A percentile compares a stretch with the other conserved stretches of the same genome.
These are phyloP conservation scores for Apodemus speciosus DNA, from an alignment of 2,113 vertebrate species.

Conservation along the genomic window DNA sequence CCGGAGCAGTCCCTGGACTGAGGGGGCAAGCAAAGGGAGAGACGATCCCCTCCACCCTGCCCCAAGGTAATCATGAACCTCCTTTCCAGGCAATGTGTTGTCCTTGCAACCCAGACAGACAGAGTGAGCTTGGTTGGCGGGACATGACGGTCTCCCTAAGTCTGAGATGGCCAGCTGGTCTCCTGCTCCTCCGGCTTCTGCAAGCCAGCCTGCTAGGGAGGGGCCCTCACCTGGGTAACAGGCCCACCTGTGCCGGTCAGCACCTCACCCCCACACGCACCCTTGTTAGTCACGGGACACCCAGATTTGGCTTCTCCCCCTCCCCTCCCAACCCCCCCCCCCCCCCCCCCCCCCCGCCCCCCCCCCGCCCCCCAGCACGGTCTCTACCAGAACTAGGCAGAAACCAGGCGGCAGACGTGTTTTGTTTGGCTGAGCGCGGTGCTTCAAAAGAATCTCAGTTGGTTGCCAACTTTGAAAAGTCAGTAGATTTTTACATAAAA, in stretches of 20 bases:
- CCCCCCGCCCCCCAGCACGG: neutral
- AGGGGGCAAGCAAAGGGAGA: neutral
- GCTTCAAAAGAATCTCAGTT: conserved; percentile 72
- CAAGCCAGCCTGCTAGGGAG: neutral
- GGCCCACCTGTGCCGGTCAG: accelerated
- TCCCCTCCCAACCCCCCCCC: neutral
- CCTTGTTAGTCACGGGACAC: neutral
- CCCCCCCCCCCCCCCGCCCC: neutral
- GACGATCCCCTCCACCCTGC: neutral
- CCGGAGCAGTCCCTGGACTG: neutral
- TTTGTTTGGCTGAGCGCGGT: conserved; percentile 73
- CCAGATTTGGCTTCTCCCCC: neutral
- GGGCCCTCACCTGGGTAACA: neutral
- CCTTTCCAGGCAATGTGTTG: neutral
- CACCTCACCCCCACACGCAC: neutral
- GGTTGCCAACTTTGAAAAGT: conserved; percentile 77
- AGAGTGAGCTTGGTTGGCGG: neutral
- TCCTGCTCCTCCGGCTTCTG: neutral
- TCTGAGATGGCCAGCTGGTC: neutral
- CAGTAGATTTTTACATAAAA: conserved; percentile 76
- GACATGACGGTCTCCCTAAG: neutral
- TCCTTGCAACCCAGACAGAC: neutral
- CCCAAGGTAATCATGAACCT: neutral
- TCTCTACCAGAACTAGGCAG: conserved; percentile 57
- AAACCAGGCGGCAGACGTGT: conserved; percentile 65